Percentiles rank a stretch among this genome's conserved stretches.
Conservation (phyloP, 2,113 vertebrate genomes). For the Marmota flaviventris region DNA sequence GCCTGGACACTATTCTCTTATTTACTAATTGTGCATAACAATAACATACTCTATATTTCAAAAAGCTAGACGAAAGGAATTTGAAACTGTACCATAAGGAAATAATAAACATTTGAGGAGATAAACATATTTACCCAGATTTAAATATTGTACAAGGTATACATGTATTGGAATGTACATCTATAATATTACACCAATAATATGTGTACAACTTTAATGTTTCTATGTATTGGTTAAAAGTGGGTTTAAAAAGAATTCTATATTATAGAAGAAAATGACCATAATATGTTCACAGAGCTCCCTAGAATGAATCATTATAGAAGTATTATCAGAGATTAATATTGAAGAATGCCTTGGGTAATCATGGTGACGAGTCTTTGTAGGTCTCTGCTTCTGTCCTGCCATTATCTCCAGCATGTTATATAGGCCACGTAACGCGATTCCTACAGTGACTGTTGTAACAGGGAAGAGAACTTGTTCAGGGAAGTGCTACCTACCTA, state of each 20-base stretch:
- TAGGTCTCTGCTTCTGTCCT: neutral
- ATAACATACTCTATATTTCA: neutral
- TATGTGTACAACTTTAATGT: neutral
- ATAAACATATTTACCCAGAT: neutral
- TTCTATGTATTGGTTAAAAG: neutral
- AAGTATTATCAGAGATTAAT: neutral
- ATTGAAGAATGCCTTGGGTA: neutral
- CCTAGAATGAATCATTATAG: neutral
- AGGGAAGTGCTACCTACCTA: neutral
- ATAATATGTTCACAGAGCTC: neutral
- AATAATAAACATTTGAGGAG: neutral
- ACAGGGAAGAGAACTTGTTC: neutral
- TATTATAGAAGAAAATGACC: neutral
- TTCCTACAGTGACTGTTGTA: neutral
- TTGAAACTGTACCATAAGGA: neutral
- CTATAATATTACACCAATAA: neutral
- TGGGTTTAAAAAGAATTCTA: neutral
- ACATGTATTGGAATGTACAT: neutral
- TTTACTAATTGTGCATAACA: neutral
- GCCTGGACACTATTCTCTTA: neutral
- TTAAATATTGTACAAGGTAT: neutral
- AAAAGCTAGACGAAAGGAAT: neutral
- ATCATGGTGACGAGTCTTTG: neutral
- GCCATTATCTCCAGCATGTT: neutral
- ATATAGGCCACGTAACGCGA: fast-evolving